Evolutionary conservation across 2,113 vertebrate genomes (phyloP).

Genomic region (Brachyhypopomus gauderio): DNA sequence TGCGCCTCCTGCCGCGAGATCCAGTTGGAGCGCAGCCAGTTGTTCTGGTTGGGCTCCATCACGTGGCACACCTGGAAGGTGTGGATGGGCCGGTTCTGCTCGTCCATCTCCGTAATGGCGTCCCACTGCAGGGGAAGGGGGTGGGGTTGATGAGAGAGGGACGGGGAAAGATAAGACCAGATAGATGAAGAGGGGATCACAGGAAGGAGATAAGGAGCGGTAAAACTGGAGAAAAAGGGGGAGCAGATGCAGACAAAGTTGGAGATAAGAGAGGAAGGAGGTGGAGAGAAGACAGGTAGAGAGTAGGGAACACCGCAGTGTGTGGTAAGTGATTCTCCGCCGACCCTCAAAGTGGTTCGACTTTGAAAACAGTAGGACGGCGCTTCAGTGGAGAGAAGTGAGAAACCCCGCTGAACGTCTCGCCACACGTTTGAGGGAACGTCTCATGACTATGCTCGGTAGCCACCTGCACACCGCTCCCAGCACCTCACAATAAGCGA

Average conservation of each 20-base stretch:
- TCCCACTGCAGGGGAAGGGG: constrained; percentile 84
- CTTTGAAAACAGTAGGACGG: not conserved
- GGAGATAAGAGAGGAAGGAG: not conserved
- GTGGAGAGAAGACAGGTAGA: not conserved
- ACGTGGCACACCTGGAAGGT: constrained; percentile 98
- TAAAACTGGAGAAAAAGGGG: constrained; percentile 6
- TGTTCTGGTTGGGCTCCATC: constrained; percentile 98
- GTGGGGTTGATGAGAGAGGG: not conserved
- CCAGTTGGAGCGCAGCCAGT: constrained; percentile 96
- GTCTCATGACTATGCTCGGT: too few species aligned
- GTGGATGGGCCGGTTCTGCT: constrained; percentile 94
- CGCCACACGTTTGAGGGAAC: not conserved
- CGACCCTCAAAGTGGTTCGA: not conserved
- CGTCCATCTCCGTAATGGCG: constrained; percentile 98
- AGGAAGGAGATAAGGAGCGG: constrained; percentile 13
- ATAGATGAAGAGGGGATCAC: not conserved
- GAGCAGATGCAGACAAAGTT: not conserved
- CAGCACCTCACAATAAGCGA: not conserved
- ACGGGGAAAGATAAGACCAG: constrained; percentile 4
- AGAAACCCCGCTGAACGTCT: not conserved
- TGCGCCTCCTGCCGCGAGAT: constrained; percentile 92
- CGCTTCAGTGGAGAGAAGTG: not conserved
- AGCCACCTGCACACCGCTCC: too few species aligned
- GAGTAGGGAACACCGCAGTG: not conserved
- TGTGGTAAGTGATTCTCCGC: not conserved